Evolutionary conservation across 2,797 vertebrate species (phyloP).

Genomic region (Betta splendens): DNA sequence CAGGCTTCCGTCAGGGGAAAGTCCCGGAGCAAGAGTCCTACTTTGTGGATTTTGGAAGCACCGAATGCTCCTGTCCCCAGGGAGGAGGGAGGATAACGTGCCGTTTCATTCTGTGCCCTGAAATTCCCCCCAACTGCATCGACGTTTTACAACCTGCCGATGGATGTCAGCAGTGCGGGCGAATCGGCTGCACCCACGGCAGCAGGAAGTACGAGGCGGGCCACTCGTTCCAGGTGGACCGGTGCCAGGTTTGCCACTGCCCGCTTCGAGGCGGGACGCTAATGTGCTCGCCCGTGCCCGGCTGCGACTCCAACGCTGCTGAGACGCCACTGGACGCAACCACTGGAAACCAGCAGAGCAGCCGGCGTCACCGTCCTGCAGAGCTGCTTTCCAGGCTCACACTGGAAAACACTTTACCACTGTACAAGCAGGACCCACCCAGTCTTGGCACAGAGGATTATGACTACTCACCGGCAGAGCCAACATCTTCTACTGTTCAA

Average conservation of each 20-base stretch:
- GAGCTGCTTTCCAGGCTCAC: slow-evolving; percentile 64
- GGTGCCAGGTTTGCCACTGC: slow-evolving; percentile 92
- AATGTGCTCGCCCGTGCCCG: slow-evolving; percentile 89
- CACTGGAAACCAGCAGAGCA: slow-evolving; percentile 76
- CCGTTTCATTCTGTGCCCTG: slow-evolving; percentile 91
- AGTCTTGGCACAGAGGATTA: slow-evolving; percentile 73
- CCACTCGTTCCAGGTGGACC: slow-evolving; percentile 87
- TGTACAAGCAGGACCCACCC: slow-evolving; percentile 71
- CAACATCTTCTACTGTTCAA: slow-evolving; percentile 52
- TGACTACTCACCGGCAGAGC: slow-evolving; percentile 63
- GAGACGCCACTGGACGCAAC: slow-evolving; percentile 64
- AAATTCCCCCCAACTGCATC: slow-evolving; percentile 91
- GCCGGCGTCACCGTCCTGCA: slow-evolving; percentile 74
- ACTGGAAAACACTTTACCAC: slow-evolving; percentile 61
- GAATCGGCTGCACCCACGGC: slow-evolving; percentile 85
- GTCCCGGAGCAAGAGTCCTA: slow-evolving; percentile 92
- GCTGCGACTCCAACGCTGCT: slow-evolving; percentile 68
- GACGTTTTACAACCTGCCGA: slow-evolving; percentile 84
- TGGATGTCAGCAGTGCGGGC: slow-evolving; percentile 86
- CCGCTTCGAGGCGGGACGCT: slow-evolving; percentile 87
- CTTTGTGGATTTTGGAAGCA: slow-evolving; percentile 96
- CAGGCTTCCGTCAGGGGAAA: slow-evolving; percentile 88
- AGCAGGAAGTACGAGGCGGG: slow-evolving; percentile 89
- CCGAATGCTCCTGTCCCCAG: slow-evolving; percentile 90
- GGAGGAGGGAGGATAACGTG: slow-evolving; percentile 94